phyloP scores from a whole-genome alignment of 2,888 invertebrate genomes.

The Dryobota labecula region DNA sequence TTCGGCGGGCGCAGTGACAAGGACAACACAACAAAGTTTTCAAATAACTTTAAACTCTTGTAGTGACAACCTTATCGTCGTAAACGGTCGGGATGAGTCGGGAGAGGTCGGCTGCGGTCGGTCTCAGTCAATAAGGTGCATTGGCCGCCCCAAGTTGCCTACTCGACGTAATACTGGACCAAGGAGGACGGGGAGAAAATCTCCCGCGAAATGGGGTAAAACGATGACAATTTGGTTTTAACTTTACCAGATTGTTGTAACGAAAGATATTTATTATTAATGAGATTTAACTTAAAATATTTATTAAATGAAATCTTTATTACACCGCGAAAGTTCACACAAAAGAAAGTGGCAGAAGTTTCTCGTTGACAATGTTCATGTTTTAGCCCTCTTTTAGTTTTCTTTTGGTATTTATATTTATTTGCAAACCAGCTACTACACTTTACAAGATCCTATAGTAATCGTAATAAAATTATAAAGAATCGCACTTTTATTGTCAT shows the following conservation, averaged over 20 bases:
- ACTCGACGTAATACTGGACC: slow-evolving; percentile 75
- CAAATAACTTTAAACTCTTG: slow-evolving; percentile 78
- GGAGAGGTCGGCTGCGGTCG: slow-evolving; percentile 78
- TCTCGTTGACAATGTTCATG: neutral
- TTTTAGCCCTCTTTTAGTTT: neutral
- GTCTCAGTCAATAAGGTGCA: slow-evolving; percentile 86
- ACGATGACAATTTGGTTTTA: slow-evolving; percentile 33
- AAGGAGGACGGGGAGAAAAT: slow-evolving; percentile 65
- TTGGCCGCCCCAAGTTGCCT: slow-evolving; percentile 87
- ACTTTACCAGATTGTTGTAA: slow-evolving; percentile 42
- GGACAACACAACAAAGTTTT: slow-evolving; percentile 74
- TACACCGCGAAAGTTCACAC: neutral
- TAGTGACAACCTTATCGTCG: slow-evolving; percentile 78
- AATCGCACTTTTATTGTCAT: neutral
- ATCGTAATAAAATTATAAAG: neutral
- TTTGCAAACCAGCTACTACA: neutral
- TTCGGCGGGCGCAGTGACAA: slow-evolving; percentile 64
- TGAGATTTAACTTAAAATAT: slow-evolving; percentile 17
- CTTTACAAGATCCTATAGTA: neutral
- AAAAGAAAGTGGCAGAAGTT: slow-evolving; percentile 3
- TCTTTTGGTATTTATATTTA: neutral
- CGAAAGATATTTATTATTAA: slow-evolving; percentile 35
- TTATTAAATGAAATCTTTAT: slow-evolving; percentile 17
- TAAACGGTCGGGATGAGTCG: slow-evolving; percentile 76
- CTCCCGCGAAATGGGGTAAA: slow-evolving; percentile 61